Percentiles rank a stretch among this genome's conserved stretches.
phyloP scores from a whole-genome alignment of 1,140 invertebrate genomes.

The Asbolus verrucosus region DNA sequence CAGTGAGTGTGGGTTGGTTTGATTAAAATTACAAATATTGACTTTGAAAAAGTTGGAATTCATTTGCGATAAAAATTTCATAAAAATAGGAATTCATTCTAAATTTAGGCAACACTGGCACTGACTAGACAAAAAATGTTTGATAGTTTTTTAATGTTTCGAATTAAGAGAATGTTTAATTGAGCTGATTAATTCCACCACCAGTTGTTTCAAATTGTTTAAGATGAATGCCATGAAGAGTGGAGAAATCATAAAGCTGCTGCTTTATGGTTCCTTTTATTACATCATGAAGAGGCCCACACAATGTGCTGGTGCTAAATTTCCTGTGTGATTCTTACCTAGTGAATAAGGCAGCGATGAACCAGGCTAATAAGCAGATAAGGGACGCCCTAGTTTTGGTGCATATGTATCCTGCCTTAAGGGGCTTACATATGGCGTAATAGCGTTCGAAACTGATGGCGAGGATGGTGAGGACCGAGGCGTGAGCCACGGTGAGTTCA shows the following conservation, averaged over 20 bases:
- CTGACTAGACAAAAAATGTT: no score
- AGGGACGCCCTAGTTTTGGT: conserved; percentile 87
- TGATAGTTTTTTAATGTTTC: no score
- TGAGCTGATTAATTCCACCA: not conserved
- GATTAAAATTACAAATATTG: no score
- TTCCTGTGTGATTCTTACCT: conserved; percentile 71
- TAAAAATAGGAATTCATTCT: no score
- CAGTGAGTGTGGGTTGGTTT: no score
- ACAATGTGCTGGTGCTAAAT: conserved; percentile 10
- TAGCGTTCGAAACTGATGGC: conserved; percentile 95
- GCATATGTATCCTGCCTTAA: conserved; percentile 91
- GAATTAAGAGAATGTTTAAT: no score
- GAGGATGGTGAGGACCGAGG: conserved; percentile 92
- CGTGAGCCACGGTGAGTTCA: conserved; percentile 92
- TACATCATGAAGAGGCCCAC: conserved; percentile 7
- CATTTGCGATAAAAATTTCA: no score
- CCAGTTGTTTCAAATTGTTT: conserved; percentile 22
- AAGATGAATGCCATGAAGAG: not conserved
- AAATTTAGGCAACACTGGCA: no score
- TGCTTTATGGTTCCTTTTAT: conserved; percentile 14
- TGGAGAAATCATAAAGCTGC: not conserved
- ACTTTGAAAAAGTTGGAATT: not conserved
- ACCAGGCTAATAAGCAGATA: conserved; percentile 87
- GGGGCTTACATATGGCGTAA: conserved; percentile 93
- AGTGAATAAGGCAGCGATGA: conserved; percentile 84